phyloP scores from a whole-genome alignment of 2,113 vertebrate species.

The Aspiorhynchus laticeps region DNA sequence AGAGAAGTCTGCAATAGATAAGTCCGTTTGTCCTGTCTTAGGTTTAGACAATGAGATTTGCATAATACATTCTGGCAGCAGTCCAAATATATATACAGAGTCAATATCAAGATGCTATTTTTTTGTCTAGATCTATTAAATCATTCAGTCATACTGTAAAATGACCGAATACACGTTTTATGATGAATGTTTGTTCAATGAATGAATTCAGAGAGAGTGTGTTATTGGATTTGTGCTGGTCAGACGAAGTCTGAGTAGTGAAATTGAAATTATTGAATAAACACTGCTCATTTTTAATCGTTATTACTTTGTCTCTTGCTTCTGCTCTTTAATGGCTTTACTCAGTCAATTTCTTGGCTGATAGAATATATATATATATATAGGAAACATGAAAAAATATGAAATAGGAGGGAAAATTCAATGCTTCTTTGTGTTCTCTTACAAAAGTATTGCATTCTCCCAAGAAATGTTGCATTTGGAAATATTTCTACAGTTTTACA shows the following conservation, averaged over 20 bases:
- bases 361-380: no score
- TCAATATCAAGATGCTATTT: background rate
- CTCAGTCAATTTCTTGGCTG: no score
- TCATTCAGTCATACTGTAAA: background rate
- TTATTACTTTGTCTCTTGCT: no score
- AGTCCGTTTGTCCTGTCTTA: conserved; percentile 65
- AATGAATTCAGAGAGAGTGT: background rate
- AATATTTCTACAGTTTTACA: no score
- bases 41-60: conserved; percentile 47
- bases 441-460: background rate
- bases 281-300: background rate
- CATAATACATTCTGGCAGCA: conserved; percentile 35
- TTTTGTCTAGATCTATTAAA: background rate
- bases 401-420: background rate
- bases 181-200: background rate
- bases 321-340: no score
- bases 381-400: background rate
- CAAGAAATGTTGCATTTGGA: background rate
- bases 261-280: no score
- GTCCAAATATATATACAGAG: conserved; percentile 13
- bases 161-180: background rate
- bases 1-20: conserved; percentile 64
- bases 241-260: no score
- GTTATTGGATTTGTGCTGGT: no score
- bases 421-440: background rate